Base-by-base conservation (phyloP, 2,797 vertebrate species). In the Nothura maculosa region DNA sequence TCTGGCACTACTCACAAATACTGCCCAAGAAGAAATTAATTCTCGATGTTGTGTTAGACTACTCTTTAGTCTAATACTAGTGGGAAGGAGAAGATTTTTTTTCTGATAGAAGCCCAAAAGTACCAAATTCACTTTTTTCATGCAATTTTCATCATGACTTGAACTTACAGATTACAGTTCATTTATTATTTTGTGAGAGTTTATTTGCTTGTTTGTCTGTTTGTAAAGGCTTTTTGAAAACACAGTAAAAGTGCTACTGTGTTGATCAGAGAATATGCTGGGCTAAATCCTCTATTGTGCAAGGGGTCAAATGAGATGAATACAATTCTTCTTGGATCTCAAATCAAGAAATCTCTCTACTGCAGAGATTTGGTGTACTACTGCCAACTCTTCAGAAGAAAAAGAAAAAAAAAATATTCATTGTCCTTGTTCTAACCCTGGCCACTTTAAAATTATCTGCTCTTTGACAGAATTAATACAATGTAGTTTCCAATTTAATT, bases 261-360 rank as follows among this genome's bases (percentile, higher is more conserved):
- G 1, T 58, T 94, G 90, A 68, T 78, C 83, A 76, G 42, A 73
- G 36, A 72, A 69, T 83, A 68, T 81, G 34, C 55, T 85, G 69
- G 80, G 60, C 66, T 85, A 89, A 94, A 34, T 36, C 45, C 38
- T 87, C 52, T 82, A 42, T 32, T 88, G 34, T 62, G 45, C 2
- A 6, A 89, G 69, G 85, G 88, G 93, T 93, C 84, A 95, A 92
- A 60, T 27, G 47, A 76, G 76, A 93, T 76, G 81, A 95, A 93
- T 73, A 81, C 76, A 81, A 69, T 58, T 94, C 89, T 90, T 91
- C 79, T 75, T 27, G 79, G 60, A 68, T 93, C 79, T 66, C 78
- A 95, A 95, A 95, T 89, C 90, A 90, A 93, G 94, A 94, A 76
- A 45, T 85, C 72, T 81, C 61, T 61, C 85, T 94, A 69, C 79